Conservation (phyloP, 2,113 vertebrate species). For the Willisornis vidua region DNA sequence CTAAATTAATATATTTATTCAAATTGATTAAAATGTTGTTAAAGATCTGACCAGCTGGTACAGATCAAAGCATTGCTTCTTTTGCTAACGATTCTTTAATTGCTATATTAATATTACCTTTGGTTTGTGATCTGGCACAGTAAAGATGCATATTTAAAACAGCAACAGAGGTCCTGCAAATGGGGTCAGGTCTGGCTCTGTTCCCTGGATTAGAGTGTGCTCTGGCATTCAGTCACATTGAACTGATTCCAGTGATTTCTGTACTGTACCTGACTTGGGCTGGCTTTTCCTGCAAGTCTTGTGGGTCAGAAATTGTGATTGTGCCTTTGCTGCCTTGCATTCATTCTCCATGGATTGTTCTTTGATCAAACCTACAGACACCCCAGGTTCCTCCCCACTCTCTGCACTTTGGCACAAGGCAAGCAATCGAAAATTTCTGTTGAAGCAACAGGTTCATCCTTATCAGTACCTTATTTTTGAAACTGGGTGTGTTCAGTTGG, state of each 20-base stretch:
- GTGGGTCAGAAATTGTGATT: not conserved
- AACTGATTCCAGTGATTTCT: not conserved
- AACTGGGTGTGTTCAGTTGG: not conserved
- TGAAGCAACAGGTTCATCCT: not conserved
- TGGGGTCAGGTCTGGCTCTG: constrained; percentile 13
- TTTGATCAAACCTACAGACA: not conserved
- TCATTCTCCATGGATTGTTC: not conserved
- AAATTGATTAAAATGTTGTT: not conserved
- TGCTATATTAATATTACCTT: not conserved
- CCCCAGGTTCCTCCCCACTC: not conserved
- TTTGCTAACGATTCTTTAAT: constrained; percentile 15
- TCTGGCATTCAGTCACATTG: constrained; percentile 19
- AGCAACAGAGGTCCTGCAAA: constrained; percentile 10
- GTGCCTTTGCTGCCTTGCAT: not conserved
- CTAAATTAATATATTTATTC: not conserved
- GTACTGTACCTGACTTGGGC: not conserved
- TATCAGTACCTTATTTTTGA: not conserved
- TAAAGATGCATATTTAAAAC: not conserved
- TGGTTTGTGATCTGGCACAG: not conserved
- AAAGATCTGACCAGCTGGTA: not conserved
- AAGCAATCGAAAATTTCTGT: not conserved
- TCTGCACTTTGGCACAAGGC: not conserved
- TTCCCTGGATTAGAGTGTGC: not conserved
- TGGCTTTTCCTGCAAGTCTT: not conserved
- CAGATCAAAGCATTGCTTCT: not conserved